Percentiles rank a stretch among this genome's conserved stretches.
Conservation (phyloP, 2,888 invertebrate genomes). For the Chymomyza caudatula region DNA sequence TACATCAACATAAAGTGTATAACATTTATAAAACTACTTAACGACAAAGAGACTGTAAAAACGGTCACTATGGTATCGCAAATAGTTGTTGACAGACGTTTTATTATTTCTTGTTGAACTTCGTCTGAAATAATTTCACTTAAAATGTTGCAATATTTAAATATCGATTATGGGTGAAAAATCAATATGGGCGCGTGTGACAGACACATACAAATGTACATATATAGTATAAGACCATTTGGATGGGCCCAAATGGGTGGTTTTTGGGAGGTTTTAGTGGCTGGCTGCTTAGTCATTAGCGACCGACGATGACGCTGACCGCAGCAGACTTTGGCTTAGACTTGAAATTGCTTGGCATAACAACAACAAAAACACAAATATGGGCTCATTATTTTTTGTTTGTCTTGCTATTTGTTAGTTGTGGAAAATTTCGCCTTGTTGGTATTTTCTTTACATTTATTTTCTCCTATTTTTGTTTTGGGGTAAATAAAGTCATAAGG, state of each 20-base stretch:
- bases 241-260: not conserved
- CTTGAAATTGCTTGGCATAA: not conserved
- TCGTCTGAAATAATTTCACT: not conserved
- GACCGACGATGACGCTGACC: not conserved
- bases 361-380: not conserved
- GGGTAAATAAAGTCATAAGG: conserved; percentile 22
- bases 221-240: not conserved
- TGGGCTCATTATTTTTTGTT: not conserved
- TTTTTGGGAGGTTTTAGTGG: not conserved
- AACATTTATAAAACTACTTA: too few relatives aligned
- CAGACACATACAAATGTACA: not conserved
- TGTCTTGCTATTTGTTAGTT: not conserved
- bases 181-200: conserved; percentile 49
- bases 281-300: not conserved
- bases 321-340: not conserved
- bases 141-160: conserved; percentile 2
- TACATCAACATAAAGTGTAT: too few relatives aligned
- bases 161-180: conserved; percentile 57
- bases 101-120: not conserved
- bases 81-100: not conserved
- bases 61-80: not conserved
- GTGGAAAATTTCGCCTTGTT: not conserved
- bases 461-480: not conserved
- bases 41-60: too few relatives aligned
- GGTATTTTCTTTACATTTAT: conserved; percentile 2